phyloP scores from a whole-genome alignment of 2,888 invertebrate species.

The Plebejus anna region DNA sequence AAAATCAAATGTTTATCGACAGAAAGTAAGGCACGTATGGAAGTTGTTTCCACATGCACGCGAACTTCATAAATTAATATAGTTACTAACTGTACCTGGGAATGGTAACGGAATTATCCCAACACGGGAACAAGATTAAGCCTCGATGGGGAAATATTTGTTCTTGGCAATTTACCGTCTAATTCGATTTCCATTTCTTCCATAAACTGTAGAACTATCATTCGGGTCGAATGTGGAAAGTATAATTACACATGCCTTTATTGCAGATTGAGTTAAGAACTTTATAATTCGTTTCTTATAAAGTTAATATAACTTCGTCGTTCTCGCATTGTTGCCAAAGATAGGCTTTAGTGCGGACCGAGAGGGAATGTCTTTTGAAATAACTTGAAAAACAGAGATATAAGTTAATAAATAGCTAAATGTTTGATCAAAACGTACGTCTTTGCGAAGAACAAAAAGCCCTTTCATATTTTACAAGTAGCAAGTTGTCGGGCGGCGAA shows the following conservation, averaged over 20 bases:
- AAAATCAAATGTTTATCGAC: conserved; percentile 26
- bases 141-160: conserved; percentile 33
- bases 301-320: conserved; percentile 21
- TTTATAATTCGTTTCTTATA: conserved; percentile 17
- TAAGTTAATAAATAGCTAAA: neutral
- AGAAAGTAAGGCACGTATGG: conserved; percentile 14
- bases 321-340: conserved; percentile 4
- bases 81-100: conserved; percentile 36
- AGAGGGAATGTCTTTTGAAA: neutral
- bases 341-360: neutral
- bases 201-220: conserved; percentile 24
- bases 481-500: neutral
- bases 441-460: neutral
- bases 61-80: conserved; percentile 35
- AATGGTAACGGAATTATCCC: conserved; percentile 37
- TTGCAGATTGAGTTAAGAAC: conserved; percentile 18
- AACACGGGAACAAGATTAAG: conserved; percentile 33
- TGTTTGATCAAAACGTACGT: neutral
- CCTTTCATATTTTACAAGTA: conserved; percentile 14
- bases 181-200: conserved; percentile 32
- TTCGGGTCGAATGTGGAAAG: conserved; percentile 23
- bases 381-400: neutral
- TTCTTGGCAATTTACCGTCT: conserved; percentile 34
- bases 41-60: conserved; percentile 21
- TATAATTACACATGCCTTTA: conserved; percentile 18